Evolutionary conservation across 2,797 vertebrate species (phyloP).

Genomic region (Sebastiscus tertius): DNA sequence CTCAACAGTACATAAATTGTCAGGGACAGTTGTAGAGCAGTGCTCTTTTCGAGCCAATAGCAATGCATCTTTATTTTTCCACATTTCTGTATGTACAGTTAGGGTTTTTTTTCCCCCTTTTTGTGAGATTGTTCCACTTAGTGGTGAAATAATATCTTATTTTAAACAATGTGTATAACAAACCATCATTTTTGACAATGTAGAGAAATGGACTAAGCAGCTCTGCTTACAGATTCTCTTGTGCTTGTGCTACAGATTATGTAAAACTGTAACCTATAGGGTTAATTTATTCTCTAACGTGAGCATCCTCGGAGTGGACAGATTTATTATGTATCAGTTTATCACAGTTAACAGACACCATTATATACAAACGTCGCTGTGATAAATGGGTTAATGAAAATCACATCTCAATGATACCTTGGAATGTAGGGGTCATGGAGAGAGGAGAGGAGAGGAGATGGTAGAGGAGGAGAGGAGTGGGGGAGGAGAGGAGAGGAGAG

Average conservation of each 20-base stretch:
- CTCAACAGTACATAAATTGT: conserved; percentile 54
- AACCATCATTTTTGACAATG: neutral
- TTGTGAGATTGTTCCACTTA: neutral
- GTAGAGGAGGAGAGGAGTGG: neutral
- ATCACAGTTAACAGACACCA: conserved; percentile 32
- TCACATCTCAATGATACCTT: conserved; percentile 75
- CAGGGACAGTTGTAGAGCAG: conserved; percentile 22
- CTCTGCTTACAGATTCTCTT: neutral
- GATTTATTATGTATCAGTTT: conserved; percentile 26
- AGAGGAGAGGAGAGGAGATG: neutral
- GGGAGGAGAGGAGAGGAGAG: neutral
- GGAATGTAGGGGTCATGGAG: conserved; percentile 3
- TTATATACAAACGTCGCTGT: conserved; percentile 69
- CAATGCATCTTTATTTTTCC: conserved; percentile 12
- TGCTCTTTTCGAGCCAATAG: conserved; percentile 26
- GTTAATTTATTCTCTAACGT: neutral
- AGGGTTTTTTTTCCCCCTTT: neutral
- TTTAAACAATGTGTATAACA: neutral
- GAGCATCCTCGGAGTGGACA: neutral
- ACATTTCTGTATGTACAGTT: neutral
- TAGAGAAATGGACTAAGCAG: neutral
- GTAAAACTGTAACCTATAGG: neutral
- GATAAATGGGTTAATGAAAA: conserved; percentile 84
- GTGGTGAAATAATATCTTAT: neutral
- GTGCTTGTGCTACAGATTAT: neutral